Conservation (phyloP, 2,888 invertebrate species). For the Cosmia pyralina region DNA sequence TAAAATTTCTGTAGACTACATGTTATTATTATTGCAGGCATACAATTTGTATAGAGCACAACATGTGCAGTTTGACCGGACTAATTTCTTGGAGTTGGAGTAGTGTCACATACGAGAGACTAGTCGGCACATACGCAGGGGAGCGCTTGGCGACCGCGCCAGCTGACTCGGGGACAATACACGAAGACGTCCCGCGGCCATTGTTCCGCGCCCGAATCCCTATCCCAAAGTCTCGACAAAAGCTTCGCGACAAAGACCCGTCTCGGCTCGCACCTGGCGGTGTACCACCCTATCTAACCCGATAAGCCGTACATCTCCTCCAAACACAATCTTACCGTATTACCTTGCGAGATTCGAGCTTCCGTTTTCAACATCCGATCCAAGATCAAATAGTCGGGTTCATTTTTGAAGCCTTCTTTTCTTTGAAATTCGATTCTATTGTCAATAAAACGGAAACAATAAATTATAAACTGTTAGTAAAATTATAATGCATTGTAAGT, state of each 20-base stretch:
- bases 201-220: constrained; percentile 79
- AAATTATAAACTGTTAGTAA: constrained; percentile 25
- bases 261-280: constrained; percentile 87
- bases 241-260: constrained; percentile 76
- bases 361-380: constrained; percentile 77
- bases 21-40: constrained; percentile 49
- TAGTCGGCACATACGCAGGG: constrained; percentile 72
- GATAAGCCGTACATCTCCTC: constrained; percentile 72
- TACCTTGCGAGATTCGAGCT: constrained; percentile 71
- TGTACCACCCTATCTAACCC: constrained; percentile 82
- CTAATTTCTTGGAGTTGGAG: constrained; percentile 63
- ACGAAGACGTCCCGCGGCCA: constrained; percentile 88
- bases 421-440: constrained; percentile 19
- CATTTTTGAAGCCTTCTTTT: constrained; percentile 46
- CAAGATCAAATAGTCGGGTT: constrained; percentile 56
- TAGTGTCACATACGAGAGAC: constrained; percentile 65
- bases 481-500: constrained; percentile 8
- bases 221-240: constrained; percentile 80
- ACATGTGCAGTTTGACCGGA: constrained; percentile 72
- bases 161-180: constrained; percentile 87
- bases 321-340: constrained; percentile 71
- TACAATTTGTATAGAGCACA: constrained; percentile 63
- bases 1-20: constrained; percentile 32
- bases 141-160: constrained; percentile 80
- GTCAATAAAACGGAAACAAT: constrained; percentile 32